phyloP scores from a whole-genome alignment of 1,140 invertebrate species.

The Aphidius gifuensis region DNA sequence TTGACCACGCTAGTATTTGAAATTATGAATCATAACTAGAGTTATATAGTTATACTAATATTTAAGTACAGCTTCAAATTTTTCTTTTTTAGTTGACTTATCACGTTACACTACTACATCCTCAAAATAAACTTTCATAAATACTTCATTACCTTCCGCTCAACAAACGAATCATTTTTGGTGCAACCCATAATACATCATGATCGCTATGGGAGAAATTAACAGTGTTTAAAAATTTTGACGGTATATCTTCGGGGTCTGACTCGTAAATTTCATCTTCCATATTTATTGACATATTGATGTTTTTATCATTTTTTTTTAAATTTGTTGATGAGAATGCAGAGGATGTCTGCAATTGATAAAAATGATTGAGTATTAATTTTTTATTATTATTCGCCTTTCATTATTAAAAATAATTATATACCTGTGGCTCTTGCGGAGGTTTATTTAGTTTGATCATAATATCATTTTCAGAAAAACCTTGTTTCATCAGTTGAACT shows the following conservation, averaged over 20 bases:
- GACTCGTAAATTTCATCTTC: conserved; percentile 12
- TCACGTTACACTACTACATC: no score
- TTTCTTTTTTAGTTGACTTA: no score
- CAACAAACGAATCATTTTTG: not conserved
- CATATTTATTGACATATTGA: not conserved
- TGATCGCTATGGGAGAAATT: not conserved
- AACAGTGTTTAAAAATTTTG: conserved; percentile 6
- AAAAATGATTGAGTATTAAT: not conserved
- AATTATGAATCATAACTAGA: no score
- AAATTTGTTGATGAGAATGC: not conserved
- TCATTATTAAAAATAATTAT: conserved; percentile 1
- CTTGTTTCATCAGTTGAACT: conserved; percentile 3
- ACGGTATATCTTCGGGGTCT: conserved; percentile 10
- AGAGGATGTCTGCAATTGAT: not conserved
- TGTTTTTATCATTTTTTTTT: not conserved
- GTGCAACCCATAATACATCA: not conserved
- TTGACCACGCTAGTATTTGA: no score
- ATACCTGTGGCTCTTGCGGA: not conserved
- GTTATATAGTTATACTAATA: no score
- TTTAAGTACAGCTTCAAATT: no score
- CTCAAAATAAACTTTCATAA: not conserved
- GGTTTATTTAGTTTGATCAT: not conserved
- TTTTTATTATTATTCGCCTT: not conserved
- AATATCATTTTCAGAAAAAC: conserved; percentile 17
- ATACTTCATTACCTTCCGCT: not conserved